These are phyloP conservation scores for Liasis olivaceus DNA, from an alignment of 2,797 vertebrate species.

Conservation along the genomic window DNA sequence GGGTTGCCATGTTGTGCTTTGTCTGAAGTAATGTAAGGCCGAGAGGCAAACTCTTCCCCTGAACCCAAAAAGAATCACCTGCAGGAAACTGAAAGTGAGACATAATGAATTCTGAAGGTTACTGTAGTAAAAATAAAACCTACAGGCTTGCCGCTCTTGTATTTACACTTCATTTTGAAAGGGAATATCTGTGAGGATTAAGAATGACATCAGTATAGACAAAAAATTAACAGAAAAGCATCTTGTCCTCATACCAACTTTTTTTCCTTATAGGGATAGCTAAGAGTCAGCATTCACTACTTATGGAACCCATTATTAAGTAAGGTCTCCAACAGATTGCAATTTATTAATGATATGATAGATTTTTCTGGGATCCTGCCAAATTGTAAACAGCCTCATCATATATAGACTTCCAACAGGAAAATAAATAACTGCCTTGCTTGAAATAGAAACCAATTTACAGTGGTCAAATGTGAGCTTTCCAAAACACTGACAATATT, in stretches of 20 bases:
- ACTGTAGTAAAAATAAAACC: neutral
- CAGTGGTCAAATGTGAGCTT: slow-evolving; percentile 81
- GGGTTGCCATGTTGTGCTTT: neutral
- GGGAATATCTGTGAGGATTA: neutral
- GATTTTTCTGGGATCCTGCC: slow-evolving; percentile 74
- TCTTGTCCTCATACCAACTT: slow-evolving; percentile 37
- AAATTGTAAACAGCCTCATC: slow-evolving; percentile 76
- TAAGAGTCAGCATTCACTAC: slow-evolving; percentile 57
- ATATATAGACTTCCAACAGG: slow-evolving; percentile 86
- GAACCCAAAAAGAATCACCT: neutral
- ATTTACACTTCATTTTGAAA: neutral
- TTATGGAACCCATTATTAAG: slow-evolving; percentile 70
- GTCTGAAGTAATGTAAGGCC: neutral
- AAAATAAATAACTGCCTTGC: slow-evolving; percentile 88
- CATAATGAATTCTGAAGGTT: neutral
- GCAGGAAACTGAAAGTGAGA: neutral
- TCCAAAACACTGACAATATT: slow-evolving; percentile 71
- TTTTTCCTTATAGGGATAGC: slow-evolving; percentile 29
- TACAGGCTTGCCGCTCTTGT: neutral
- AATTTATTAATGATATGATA: slow-evolving; percentile 73
- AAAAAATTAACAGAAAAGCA: neutral
- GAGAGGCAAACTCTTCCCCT: neutral
- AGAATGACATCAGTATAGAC: neutral
- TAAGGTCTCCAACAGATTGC: slow-evolving; percentile 57
- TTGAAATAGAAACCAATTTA: slow-evolving; percentile 87